A percentile compares a stretch with the other conserved stretches of the same genome.
Evolutionary conservation across 2,113 vertebrate species (phyloP).

Genomic region (Aldabrachelys gigantea): DNA sequence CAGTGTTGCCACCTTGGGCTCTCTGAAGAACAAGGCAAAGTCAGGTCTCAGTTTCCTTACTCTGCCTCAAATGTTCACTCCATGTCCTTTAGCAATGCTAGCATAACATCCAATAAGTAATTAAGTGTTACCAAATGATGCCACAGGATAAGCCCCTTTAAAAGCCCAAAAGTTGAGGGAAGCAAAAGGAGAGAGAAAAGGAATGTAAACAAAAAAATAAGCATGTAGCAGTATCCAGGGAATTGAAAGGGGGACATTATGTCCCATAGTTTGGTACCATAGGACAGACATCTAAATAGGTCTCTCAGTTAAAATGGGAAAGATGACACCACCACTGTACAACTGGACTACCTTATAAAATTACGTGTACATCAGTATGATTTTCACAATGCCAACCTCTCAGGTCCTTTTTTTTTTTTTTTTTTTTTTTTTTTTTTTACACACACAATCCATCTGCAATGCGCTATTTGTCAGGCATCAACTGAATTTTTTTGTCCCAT

Average conservation of each 20-base stretch:
- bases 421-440: neutral
- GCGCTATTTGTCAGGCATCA: neutral
- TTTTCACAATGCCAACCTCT: neutral
- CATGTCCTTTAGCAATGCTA: neutral
- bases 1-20: neutral
- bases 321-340: neutral
- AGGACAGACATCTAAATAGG: neutral
- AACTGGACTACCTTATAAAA: neutral
- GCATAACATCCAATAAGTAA: neutral
- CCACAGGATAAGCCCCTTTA: neutral
- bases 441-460: constrained; percentile 33
- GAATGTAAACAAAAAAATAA: neutral
- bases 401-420: neutral
- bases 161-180: neutral
- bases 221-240: neutral
- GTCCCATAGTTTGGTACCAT: rapidly evolving
- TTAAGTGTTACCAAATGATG: neutral
- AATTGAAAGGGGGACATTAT: neutral
- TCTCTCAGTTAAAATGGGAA: neutral
- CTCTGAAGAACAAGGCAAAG: neutral
- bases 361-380: rapidly evolving
- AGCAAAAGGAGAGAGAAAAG: neutral
- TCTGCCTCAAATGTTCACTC: neutral
- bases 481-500: neutral
- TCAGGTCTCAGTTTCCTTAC: neutral